Percentiles rank a stretch among this genome's conserved stretches.
Conservation (phyloP, 64 coral and sea anemone genomes). For the Actinia equina region DNA sequence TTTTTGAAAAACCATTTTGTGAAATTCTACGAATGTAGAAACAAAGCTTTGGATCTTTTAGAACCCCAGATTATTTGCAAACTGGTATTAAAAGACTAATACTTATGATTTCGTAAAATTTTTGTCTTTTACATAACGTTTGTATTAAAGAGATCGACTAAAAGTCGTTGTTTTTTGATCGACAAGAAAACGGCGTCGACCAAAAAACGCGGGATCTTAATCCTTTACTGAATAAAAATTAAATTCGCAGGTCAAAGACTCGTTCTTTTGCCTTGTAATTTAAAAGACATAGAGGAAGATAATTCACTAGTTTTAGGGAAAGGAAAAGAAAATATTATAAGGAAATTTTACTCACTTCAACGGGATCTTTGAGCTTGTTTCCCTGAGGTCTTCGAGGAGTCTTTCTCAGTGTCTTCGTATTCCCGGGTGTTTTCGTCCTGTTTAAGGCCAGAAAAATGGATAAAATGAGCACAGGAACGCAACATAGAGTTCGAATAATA, state of each 20-base stretch:
- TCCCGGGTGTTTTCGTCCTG: constrained; percentile 68
- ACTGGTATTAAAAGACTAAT: background rate
- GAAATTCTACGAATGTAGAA: background rate
- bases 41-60: too few relatives aligned
- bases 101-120: background rate
- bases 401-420: constrained; percentile 74
- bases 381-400: constrained; percentile 63
- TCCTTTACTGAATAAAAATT: background rate
- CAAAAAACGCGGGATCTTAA: constrained; percentile 5
- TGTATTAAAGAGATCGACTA: background rate
- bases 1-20: too few relatives aligned
- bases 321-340: background rate
- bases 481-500: background rate
- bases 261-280: background rate
- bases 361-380: constrained; percentile 91
- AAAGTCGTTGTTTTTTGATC: background rate
- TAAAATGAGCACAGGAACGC: background rate
- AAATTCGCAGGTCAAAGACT: background rate
- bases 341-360: constrained; percentile 61
- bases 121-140: background rate
- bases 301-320: background rate
- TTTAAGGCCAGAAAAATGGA: background rate
- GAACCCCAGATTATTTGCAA: too few relatives aligned
- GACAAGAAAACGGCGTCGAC: background rate
- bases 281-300: background rate